Percentiles rank a stretch among this genome's conserved stretches.
Evolutionary conservation across 2,113 vertebrate genomes (phyloP).

Genomic region (Orycteropus afer): DNA sequence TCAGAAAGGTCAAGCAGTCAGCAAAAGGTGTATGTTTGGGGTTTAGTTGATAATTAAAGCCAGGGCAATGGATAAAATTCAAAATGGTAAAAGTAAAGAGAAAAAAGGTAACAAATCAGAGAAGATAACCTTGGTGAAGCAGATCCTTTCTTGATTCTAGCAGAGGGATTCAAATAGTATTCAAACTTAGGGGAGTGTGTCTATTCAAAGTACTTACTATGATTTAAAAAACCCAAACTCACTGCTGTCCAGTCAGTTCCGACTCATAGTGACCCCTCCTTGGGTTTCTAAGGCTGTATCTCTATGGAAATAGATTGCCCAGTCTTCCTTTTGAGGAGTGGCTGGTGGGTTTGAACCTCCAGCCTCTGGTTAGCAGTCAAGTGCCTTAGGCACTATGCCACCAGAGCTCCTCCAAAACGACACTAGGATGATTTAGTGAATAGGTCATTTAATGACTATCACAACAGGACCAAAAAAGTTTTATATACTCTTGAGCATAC

Average conservation of each 20-base stretch:
- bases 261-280: too few species aligned
- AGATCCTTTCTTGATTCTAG: background rate
- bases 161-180: background rate
- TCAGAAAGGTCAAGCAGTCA: background rate
- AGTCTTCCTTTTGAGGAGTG: too few species aligned
- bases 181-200: background rate
- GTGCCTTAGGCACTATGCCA: too few species aligned
- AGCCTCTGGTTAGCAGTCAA: too few species aligned
- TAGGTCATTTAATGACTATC: background rate
- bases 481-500: background rate
- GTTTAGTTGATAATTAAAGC: background rate
- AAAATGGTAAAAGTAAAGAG: background rate
- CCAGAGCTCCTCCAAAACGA: too few species aligned
- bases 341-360: too few species aligned
- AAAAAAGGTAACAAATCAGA: background rate
- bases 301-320: too few species aligned
- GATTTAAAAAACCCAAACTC: too few species aligned
- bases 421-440: background rate
- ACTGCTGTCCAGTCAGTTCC: too few species aligned
- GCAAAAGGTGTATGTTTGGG: background rate
- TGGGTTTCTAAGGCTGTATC: too few species aligned
- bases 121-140: background rate
- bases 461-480: background rate
- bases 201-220: background rate
- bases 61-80: background rate